Conservation (phyloP, 2,888 invertebrate genomes). For the Cyrtodaria siliqua region DNA sequence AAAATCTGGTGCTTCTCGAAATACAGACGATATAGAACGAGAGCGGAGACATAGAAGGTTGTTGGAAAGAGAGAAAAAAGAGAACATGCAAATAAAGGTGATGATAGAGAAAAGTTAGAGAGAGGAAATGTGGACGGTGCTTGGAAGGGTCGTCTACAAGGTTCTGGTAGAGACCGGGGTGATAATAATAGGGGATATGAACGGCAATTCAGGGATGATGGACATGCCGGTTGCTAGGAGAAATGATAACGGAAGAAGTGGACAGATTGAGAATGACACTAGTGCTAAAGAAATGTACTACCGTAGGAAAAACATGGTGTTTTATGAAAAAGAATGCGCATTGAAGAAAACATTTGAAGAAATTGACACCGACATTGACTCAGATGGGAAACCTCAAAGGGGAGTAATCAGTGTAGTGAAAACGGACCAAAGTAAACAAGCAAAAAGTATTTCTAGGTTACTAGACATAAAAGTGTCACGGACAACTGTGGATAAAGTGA, state of each 20-base stretch:
- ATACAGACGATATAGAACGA: constrained; percentile 66
- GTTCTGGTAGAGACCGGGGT: not conserved
- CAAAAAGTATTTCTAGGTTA: constrained; percentile 26
- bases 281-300: constrained; percentile 21
- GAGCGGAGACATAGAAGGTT: constrained; percentile 62
- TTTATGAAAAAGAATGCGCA: constrained; percentile 30
- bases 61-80: constrained; percentile 39
- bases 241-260: not conserved
- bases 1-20: constrained; percentile 60
- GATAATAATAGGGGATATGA: not conserved
- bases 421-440: constrained; percentile 14
- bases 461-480: constrained; percentile 49
- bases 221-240: not conserved
- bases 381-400: constrained; percentile 11
- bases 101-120: constrained; percentile 10
- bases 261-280: not conserved
- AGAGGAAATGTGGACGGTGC: constrained; percentile 14
- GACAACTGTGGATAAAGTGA: not conserved
- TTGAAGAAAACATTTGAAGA: constrained; percentile 42
- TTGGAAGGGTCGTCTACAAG: constrained; percentile 2
- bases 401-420: constrained; percentile 48
- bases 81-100: constrained; percentile 2
- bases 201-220: constrained; percentile 17
- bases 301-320: constrained; percentile 35
- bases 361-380: constrained; percentile 38